Evolutionary conservation across 2,888 invertebrate species (phyloP).

Genomic region (Macaria notata): DNA sequence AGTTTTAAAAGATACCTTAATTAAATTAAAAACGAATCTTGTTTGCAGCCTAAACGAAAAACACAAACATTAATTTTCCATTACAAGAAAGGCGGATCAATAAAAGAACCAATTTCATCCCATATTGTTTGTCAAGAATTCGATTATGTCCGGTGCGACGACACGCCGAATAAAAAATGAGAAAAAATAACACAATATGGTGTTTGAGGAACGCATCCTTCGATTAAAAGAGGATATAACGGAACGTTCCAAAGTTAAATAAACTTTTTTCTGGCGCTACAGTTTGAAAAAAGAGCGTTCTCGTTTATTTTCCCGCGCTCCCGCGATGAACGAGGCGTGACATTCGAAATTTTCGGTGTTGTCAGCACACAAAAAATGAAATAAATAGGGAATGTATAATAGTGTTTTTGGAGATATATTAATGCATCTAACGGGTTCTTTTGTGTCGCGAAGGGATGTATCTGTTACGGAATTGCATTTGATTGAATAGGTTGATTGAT

Average conservation of each 20-base stretch:
- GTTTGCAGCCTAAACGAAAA: constrained; percentile 18
- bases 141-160: constrained; percentile 71
- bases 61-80: constrained; percentile 55
- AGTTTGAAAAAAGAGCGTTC: constrained; percentile 54
- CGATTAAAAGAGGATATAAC: constrained; percentile 65
- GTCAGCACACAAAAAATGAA: constrained; percentile 64
- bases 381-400: constrained; percentile 51
- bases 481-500: constrained; percentile 24
- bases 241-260: constrained; percentile 63
- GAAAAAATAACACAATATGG: constrained; percentile 37
- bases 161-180: constrained; percentile 59
- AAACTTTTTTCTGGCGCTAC: constrained; percentile 64
- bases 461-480: constrained; percentile 52
- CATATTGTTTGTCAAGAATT: constrained; percentile 77
- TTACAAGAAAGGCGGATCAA: constrained; percentile 59
- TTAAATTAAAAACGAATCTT: too few relatives aligned
- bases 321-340: constrained; percentile 78
- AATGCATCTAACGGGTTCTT: constrained; percentile 75
- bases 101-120: constrained; percentile 76
- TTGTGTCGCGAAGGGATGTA: constrained; percentile 62
- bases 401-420: constrained; percentile 71
- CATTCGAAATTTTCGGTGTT: constrained; percentile 72
- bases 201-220: constrained; percentile 56
- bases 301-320: constrained; percentile 71
- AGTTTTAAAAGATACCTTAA: too few relatives aligned